Base-by-base conservation (phyloP, 2,888 invertebrate genomes). In the Pheosia tremula region DNA sequence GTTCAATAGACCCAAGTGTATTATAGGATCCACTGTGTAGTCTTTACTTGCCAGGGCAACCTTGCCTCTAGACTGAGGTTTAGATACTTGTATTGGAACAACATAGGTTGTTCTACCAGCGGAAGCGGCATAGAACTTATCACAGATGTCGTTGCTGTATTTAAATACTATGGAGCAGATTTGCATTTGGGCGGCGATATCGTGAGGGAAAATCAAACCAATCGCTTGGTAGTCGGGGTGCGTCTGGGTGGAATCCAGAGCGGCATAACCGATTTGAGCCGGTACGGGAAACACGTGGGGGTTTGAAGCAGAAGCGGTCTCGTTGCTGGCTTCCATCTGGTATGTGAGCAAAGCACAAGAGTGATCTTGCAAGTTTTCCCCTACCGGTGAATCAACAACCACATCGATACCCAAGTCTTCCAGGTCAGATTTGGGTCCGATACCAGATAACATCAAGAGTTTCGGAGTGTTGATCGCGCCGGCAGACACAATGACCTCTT, bases 161-260 rank as follows among this genome's bases (percentile, higher is more conserved):
- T 37, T 92, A 85, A 76, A 86, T 89, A 80, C 95, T 94, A 53
- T 95, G 88, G 62, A 24, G 13, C 76, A 78, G 3, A 77, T 8
- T 3, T 62, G 49, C 5, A 66, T 8, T 0, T 68, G 39, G 10
- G 61, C 72, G 0, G 60, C 11, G 6, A 60, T 63, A 3, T 66
- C 63, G 0, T 63, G 59, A 0, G 54, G 43, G 43, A 74, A 65
- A 1, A 63, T 2, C 11, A 74, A 65, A 47, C 66, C 81, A 13
- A 77, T 67, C 7, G 54, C 55, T 52, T 77, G 79, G 57, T 78
- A 79, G 13, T 79, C 72, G 9, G 81, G 66, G 10, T 64, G 56
- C 0, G 60, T 41, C 41, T 71, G 63, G 11, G 65, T 59, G 5
- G 61, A 67, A 47, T 81, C 63, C 3, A 77, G 57, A 3, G 77